Percentiles rank a stretch among this genome's conserved stretches.
Evolutionary conservation across 2,888 invertebrate genomes (phyloP).

Genomic region (Acleris cristana): DNA sequence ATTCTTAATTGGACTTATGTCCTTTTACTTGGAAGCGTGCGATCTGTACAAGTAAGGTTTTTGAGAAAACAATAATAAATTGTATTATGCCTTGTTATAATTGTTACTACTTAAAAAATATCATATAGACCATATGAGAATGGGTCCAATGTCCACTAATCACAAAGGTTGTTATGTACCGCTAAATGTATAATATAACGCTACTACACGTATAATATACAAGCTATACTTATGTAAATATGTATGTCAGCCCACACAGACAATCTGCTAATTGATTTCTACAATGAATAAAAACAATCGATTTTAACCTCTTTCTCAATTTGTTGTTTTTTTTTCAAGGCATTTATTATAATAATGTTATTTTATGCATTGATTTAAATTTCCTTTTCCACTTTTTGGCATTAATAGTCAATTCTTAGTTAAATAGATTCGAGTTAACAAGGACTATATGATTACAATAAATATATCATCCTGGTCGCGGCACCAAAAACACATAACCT

Average conservation of each 20-base stretch:
- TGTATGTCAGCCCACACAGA: constrained; percentile 62
- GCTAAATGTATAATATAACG: constrained; percentile 64
- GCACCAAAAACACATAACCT: constrained; percentile 9
- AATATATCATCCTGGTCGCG: background rate
- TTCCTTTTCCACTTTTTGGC: too few relatives aligned
- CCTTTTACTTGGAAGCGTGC: constrained; percentile 1
- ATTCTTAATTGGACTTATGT: background rate
- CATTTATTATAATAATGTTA: too few relatives aligned
- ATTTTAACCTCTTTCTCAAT: too few relatives aligned
- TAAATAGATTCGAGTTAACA: too few relatives aligned
- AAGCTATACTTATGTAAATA: constrained; percentile 75
- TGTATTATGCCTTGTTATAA: constrained; percentile 67
- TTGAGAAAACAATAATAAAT: constrained; percentile 21
- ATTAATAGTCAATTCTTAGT: too few relatives aligned
- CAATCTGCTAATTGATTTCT: background rate
- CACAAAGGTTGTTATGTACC: constrained; percentile 70
- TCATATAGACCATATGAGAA: constrained; percentile 44
- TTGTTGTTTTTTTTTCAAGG: too few relatives aligned
- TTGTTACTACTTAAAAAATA: constrained; percentile 65
- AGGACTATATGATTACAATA: too few relatives aligned
- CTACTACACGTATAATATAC: constrained; percentile 73
- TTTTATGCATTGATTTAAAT: too few relatives aligned
- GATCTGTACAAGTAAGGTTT: constrained; percentile 19
- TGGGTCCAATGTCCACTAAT: constrained; percentile 63
- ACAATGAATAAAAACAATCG: too few relatives aligned